Percentiles rank a stretch among this genome's conserved stretches.
Evolutionary conservation across 2,888 invertebrate species (phyloP).

Genomic region (Harpagoxenus sublaevis): DNA sequence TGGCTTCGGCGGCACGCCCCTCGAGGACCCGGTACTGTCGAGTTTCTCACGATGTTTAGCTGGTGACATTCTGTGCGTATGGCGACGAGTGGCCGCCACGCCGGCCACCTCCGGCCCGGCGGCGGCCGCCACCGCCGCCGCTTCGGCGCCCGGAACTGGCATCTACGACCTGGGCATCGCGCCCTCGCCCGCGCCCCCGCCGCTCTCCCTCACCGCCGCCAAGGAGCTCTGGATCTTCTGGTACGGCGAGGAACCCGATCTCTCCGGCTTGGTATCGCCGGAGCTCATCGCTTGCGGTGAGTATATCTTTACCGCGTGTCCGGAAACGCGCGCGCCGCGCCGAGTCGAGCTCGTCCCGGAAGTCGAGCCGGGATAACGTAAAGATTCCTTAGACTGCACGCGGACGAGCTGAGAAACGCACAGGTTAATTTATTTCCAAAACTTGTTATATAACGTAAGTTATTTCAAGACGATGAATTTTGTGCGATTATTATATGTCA

Average conservation of each 20-base stretch:
- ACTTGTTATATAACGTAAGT: neutral
- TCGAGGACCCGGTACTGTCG: slow-evolving; percentile 96
- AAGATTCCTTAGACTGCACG: neutral
- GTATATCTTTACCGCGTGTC: slow-evolving; percentile 82
- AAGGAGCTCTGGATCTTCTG: slow-evolving; percentile 99
- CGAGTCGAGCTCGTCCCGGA: neutral
- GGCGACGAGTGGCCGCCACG: slow-evolving; percentile 94
- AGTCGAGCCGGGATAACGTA: neutral
- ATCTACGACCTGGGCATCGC: slow-evolving; percentile 87
- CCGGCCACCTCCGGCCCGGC: slow-evolving; percentile 84
- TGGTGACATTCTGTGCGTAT: slow-evolving; percentile 98
- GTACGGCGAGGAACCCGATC: slow-evolving; percentile 99
- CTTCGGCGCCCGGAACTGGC: slow-evolving; percentile 83
- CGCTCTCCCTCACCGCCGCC: slow-evolving; percentile 94
- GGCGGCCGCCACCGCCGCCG: slow-evolving; percentile 85
- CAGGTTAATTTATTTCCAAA: neutral
- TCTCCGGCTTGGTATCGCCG: slow-evolving; percentile 93
- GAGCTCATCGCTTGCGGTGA: slow-evolving; percentile 95
- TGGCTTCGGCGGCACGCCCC: slow-evolving; percentile 88
- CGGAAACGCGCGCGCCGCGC: neutral
- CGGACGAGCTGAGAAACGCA: neutral
- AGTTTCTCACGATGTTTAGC: slow-evolving; percentile 96
- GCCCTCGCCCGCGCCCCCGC: slow-evolving; percentile 90
- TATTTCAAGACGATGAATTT: neutral
- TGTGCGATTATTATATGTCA: neutral